Evolutionary conservation across 2,113 vertebrate genomes (phyloP).

Genomic region (Chitala chitala): DNA sequence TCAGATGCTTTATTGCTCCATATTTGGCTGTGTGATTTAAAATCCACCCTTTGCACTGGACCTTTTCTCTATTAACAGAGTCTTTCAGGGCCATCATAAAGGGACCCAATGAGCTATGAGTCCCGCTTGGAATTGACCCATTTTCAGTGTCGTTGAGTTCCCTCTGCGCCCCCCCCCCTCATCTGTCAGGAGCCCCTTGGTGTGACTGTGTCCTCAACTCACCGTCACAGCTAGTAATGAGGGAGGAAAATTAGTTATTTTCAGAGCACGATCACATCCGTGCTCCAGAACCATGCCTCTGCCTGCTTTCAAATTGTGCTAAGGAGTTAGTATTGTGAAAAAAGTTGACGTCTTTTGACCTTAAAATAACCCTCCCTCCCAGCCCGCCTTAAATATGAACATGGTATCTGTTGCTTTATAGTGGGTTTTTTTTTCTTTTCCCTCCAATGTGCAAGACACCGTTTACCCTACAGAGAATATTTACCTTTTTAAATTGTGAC

Average conservation of each 20-base stretch:
- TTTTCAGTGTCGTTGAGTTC: conserved; percentile 1
- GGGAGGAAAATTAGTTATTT: conserved; percentile 14
- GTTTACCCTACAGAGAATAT: too few species aligned
- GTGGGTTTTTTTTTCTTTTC: too few species aligned
- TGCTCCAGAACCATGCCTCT: background rate
- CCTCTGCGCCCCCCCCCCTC: background rate
- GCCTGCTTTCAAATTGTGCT: background rate
- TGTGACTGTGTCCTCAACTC: background rate
- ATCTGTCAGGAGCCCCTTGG: background rate
- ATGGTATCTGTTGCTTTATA: too few species aligned
- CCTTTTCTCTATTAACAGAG: background rate
- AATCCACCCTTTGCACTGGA: background rate
- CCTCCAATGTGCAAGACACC: too few species aligned
- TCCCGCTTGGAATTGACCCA: background rate
- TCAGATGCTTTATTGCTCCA: background rate
- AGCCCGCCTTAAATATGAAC: too few species aligned
- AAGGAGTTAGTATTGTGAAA: background rate
- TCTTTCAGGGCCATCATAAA: background rate
- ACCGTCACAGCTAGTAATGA: background rate
- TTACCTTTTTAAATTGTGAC: too few species aligned
- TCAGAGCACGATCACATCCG: background rate
- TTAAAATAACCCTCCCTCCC: too few species aligned
- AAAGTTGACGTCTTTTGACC: background rate
- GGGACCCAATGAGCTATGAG: background rate
- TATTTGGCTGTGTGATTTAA: too few species aligned